Evolutionary conservation across 2,888 invertebrate genomes (phyloP), one percentile per base, ranked within the genome.

Genomic region (Anoplius nigerrimus): DNA sequence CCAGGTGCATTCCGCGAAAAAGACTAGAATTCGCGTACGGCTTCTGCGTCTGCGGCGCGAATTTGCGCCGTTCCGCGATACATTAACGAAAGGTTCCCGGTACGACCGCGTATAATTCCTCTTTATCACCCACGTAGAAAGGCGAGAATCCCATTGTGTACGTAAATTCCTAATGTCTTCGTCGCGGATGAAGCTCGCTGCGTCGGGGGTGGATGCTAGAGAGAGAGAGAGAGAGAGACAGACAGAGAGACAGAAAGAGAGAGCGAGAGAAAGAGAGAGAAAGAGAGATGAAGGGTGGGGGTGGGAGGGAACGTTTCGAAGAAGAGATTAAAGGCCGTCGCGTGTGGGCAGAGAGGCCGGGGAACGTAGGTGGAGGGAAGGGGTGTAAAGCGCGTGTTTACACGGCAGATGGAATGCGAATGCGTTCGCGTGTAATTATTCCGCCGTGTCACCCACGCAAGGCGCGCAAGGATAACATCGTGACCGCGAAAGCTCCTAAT

Each of bases 1-100:
- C n/a, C 34, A 13, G 48, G 48, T 6, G 55, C 5, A 6, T 55
- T 55, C 55, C 55, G 55, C 55, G 34, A 55, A 55, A 55, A 55
- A 55, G 34, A n/a, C n/a, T n/a, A n/a, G 20, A 5, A 48, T n/a
- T n/a, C 34, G 34, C 34, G 4, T 34, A 6, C 2, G 34, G 34
- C 34, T 34, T 34, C 11, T 34, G 34, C 34, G 34, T 34, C 34
- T 34, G 34, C 6, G 11, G 11, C 11, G 11, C 34, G 34, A 34
- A 34, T 34, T 34, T 34, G 34, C 34, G 34, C 34, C 34, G 34
- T 34, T 34, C 6, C 11, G 34, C 11, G 34, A 13, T 34, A 34
- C 11, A 34, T 34, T 34, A 34, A 34, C 34, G 34, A 34, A 34
- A 6, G 3, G 34, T 34, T 34, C 34, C 11, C 34, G 34, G 34